Base-by-base conservation (phyloP, 1,140 invertebrate genomes). In the Oreohelix idahoensis region DNA sequence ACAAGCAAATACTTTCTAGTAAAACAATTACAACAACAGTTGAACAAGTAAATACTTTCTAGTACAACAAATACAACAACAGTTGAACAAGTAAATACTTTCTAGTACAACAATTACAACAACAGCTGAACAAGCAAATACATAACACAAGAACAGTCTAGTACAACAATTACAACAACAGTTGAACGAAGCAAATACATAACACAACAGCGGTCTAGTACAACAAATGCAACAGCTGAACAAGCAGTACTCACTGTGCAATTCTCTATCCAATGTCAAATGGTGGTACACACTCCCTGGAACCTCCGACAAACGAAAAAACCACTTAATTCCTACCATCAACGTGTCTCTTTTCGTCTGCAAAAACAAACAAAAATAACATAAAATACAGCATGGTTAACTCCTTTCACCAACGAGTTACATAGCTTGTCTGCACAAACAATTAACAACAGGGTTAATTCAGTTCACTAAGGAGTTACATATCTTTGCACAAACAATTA, bases 281-380 rank as follows among this genome's bases (percentile, higher is more conserved):
- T 93, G 90, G 85, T 94, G 93, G 86, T 94, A 94, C 13, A 94
- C 93, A 53, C 93, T 94, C 87, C 93, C 92, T 26, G 94, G 93
- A 58, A 94, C 92, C 90, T 93, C 93, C 53, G 90, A 93, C 15
- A 90, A 90, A 69, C 93, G 87, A 85, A 94, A 94, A 86, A 93
- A 94, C 93, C 94, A 94, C 87, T 93, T 93, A 53, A 94, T 93
- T 75, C 92, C 92, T 36, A 93, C 93, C 89, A 94, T 93, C 83
- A 94, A 86, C 26, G 91, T 93, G 85, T 94, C 93, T 66, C 92
- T 86, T 86, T 94, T 94, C 80, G 93, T 94, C 93, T 94, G 90
- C 29, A n/a, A 39, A 66, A n/a, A n/a, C n/a, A n/a, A n/a, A n/a
- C n/a, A n/a, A n/a, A n/a, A n/a, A n/a, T n/a, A n/a, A n/a, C n/a